Percentiles rank a stretch among this genome's conserved stretches.
phyloP scores from a whole-genome alignment of 23 tunicate genomes.

The Phallusia fumigata region DNA sequence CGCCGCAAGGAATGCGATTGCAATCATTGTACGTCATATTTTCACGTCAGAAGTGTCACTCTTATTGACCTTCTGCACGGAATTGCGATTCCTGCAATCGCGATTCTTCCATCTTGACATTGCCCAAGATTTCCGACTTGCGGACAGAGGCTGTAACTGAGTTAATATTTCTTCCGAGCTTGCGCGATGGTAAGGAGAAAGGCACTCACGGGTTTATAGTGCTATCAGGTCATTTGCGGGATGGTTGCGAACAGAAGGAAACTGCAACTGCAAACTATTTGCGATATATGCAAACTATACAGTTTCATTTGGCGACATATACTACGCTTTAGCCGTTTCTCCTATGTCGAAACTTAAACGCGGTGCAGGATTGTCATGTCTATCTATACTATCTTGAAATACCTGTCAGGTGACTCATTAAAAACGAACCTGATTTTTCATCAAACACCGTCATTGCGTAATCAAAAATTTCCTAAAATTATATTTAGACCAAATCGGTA shows the following conservation, averaged over 20 bases:
- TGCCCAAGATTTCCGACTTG: not conserved
- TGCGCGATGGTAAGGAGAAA: not conserved
- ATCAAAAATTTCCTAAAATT: not conserved
- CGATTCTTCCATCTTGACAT: not conserved
- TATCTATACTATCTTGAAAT: not conserved
- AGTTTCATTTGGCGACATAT: too few relatives aligned
- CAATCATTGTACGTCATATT: conserved; percentile 1
- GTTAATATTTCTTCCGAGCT: not conserved
- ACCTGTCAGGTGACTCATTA: not conserved
- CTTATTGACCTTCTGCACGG: not conserved
- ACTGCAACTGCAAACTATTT: too few relatives aligned
- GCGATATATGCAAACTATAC: too few relatives aligned
- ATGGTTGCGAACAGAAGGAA: not conserved
- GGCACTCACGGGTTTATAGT: not conserved
- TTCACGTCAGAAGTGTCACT: conserved; percentile 6
- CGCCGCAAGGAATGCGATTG: conserved; percentile 10
- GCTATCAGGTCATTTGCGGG: not conserved
- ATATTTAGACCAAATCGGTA: not conserved
- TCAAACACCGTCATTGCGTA: not conserved
- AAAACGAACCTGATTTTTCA: not conserved
- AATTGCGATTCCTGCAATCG: not conserved
- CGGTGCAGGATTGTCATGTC: not conserved
- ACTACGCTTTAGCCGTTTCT: not conserved
- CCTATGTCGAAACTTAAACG: not conserved
- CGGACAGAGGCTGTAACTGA: not conserved